These are phyloP conservation scores for Macrotrachela quadricornifera DNA, from an alignment of 1,140 invertebrate species.

Conservation along the genomic window DNA sequence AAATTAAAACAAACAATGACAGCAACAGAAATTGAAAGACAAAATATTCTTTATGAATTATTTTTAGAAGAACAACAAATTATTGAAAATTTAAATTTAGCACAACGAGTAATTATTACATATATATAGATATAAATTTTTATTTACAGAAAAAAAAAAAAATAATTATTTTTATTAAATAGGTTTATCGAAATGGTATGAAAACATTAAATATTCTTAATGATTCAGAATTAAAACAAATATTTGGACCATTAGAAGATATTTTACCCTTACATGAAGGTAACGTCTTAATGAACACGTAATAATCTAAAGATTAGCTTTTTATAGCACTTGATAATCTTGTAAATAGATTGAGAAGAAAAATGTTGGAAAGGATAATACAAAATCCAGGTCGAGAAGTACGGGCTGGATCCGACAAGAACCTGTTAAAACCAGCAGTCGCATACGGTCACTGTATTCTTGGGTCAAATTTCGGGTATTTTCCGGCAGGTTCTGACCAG, in stretches of 20 bases:
- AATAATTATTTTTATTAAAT: slow-evolving; percentile 2
- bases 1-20: no score
- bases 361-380: no score
- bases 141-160: no score
- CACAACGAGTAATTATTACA: slow-evolving; percentile 24
- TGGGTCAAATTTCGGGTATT: no score
- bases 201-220: slow-evolving; percentile 31
- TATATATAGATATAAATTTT: neutral
- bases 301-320: neutral
- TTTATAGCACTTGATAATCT: no score
- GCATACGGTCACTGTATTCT: no score
- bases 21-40: no score
- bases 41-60: slow-evolving; percentile 30
- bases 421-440: no score
- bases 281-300: slow-evolving; percentile 8
- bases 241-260: slow-evolving; percentile 31
- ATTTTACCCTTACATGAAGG: slow-evolving; percentile 28
- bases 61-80: slow-evolving; percentile 36
- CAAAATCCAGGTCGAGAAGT: no score
- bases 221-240: slow-evolving; percentile 27
- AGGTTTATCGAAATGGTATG: slow-evolving; percentile 34
- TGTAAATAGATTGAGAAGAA: no score
- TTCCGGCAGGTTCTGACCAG: no score
- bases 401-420: no score
- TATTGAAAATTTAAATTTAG: slow-evolving; percentile 32